A percentile compares a stretch with the other conserved stretches of the same genome.
These are phyloP conservation scores for Sphinx pinastri DNA, from an alignment of 2,888 invertebrate genomes.

Conservation along the genomic window DNA sequence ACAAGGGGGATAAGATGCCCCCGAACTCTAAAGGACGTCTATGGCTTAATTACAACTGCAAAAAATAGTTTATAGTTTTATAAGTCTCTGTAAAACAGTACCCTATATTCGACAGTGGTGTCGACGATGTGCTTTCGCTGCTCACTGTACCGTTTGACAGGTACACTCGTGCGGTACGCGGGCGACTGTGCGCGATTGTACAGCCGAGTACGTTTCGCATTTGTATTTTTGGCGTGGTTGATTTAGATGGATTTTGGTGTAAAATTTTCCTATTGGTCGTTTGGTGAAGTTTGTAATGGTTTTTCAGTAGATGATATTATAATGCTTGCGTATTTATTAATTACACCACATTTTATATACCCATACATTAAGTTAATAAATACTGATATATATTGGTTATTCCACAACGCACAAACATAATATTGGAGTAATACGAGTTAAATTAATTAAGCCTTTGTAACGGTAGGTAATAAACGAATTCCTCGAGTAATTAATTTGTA, in stretches of 20 bases:
- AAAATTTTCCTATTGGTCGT: background rate
- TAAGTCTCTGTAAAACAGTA: no score
- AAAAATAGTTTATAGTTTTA: no score
- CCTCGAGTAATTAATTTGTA: conserved; percentile 15
- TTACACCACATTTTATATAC: no score
- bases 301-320: no score
- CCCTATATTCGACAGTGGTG: conserved; percentile 9
- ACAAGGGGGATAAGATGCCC: no score
- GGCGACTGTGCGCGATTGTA: background rate
- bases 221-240: background rate
- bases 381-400: background rate
- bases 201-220: background rate
- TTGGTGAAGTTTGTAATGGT: background rate
- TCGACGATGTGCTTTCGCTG: conserved; percentile 29
- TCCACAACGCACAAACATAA: background rate
- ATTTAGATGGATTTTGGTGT: background rate
- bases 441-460: conserved; percentile 14
- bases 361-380: no score
- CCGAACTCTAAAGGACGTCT: no score
- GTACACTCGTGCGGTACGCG: conserved; percentile 12
- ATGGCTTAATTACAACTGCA: no score
- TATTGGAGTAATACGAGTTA: background rate
- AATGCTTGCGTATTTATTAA: no score
- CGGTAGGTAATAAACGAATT: conserved; percentile 5
- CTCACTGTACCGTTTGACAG: conserved; percentile 28